A percentile compares a stretch with the other conserved stretches of the same genome.
phyloP scores from a whole-genome alignment of 2,888 invertebrate species.

The Acleris literana region DNA sequence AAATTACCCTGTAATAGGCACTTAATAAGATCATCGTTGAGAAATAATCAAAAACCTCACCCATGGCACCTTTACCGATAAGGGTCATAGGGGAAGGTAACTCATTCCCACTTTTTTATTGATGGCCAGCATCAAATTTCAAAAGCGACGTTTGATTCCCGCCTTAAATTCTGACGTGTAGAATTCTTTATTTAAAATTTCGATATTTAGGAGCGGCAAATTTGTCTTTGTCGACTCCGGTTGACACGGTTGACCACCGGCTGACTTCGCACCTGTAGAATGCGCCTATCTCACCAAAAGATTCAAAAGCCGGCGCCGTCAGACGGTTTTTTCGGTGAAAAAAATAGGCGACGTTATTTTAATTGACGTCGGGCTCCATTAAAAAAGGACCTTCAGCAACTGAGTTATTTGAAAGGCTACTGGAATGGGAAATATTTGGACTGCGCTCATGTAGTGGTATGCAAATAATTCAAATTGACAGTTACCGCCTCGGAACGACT shows the following conservation, averaged over 20 bases:
- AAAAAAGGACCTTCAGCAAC: constrained; percentile 64
- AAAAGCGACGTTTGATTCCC: constrained; percentile 6
- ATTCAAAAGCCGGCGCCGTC: constrained; percentile 72
- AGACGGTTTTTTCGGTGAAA: constrained; percentile 64
- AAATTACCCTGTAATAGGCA: constrained; percentile 30
- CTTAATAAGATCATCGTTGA: constrained; percentile 28
- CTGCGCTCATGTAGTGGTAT: constrained; percentile 61
- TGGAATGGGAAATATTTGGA: constrained; percentile 72
- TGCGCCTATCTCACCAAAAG: constrained; percentile 73
- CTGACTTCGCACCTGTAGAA: constrained; percentile 76
- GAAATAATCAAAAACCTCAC: constrained; percentile 47
- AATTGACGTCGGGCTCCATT: constrained; percentile 72
- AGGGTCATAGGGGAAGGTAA: constrained; percentile 44
- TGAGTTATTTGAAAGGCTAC: constrained; percentile 72
- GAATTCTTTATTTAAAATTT: constrained; percentile 45
- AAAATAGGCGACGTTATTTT: constrained; percentile 69
- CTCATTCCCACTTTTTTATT: constrained; percentile 56
- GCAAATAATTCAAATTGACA: constrained; percentile 75
- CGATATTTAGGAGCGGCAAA: constrained; percentile 23
- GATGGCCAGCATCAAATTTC: constrained; percentile 23
- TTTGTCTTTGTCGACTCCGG: constrained; percentile 40
- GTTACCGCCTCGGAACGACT: constrained; percentile 53
- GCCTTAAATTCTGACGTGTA: constrained; percentile 39
- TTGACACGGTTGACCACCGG: constrained; percentile 73
- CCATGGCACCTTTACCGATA: constrained; percentile 52